Conservation (phyloP, 1,140 invertebrate genomes). For the Drosophila hydei region DNA sequence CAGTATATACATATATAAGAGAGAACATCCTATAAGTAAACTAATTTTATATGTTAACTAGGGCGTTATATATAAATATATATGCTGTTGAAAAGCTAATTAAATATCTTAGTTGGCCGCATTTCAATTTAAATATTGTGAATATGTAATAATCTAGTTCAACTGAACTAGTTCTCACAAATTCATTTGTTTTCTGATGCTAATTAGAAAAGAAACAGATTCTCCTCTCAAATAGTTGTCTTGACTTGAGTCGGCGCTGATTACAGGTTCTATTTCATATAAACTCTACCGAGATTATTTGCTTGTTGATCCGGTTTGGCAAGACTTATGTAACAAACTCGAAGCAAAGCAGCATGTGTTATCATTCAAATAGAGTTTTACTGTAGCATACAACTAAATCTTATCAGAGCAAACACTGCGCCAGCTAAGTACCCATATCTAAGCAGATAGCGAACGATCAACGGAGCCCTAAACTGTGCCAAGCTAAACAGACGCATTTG, state of each 20-base stretch:
- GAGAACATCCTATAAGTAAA: too few species aligned
- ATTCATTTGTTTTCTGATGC: not conserved
- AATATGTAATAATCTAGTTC: not conserved
- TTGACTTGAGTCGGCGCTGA: not conserved
- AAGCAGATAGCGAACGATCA: constrained; percentile 1
- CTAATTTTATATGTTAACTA: too few species aligned
- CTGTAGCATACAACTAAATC: not conserved
- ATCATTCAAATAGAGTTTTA: not conserved
- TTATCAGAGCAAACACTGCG: constrained; percentile 25
- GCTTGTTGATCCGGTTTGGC: too few species aligned
- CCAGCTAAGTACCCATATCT: not conserved
- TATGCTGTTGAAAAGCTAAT: too few species aligned
- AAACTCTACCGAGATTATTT: too few species aligned
- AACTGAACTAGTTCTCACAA: constrained; percentile 14
- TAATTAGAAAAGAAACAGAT: not conserved
- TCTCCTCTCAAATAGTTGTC: not conserved
- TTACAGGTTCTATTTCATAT: not conserved
- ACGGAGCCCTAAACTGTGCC: constrained; percentile 3
- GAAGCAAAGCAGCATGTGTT: not conserved
- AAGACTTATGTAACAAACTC: not conserved
- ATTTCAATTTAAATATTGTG: not conserved
- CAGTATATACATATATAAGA: too few species aligned
- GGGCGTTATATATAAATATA: too few species aligned
- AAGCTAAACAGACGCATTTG: constrained; percentile 24
- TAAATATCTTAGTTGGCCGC: not conserved